Base-by-base conservation (phyloP, 2,888 invertebrate genomes). In the Pantelozetes paolii region DNA sequence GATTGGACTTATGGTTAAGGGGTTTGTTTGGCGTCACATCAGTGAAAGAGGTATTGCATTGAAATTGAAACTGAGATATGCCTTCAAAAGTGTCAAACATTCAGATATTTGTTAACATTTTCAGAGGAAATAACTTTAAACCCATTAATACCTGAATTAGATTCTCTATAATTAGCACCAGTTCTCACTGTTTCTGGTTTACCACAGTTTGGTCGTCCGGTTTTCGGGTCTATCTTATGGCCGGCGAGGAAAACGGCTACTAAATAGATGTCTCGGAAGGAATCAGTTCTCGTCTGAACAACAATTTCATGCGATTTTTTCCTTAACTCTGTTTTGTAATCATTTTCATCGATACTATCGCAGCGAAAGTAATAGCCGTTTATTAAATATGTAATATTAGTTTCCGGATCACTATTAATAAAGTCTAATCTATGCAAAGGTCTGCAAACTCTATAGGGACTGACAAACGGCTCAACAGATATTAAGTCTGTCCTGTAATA, bases 1-100 rank as follows among this genome's bases (percentile, higher is more conserved):
- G 23, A 18, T 42, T 20, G 23, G 15, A 20, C 8, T 36, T 69
- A 6, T 2, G n/a, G 9, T 69, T 28, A 15, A 15, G 8, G 5
- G 45, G 2, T 69, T 45, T 1, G 9, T 69, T 69, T 45, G 69
- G 69, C 1, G 69, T 69, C 9, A 69, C 28, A 69, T 69, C 69
- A 69, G 28, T 69, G 45, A 69, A 69, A 1, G 69, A 45, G 13
- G 42, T 45, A 26, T 69, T 69, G 45, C 69, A 69, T 28, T 69
- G 69, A 13, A 45, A 42, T 15, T 69, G 69, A 45, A 9, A 69
- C 15, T 69, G 69, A 28, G 42, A 23, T 30, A 36, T 64, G 20
- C 64, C 64, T 36, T 36, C 5, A 36, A 36, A 36, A 8, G 36
- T n/a, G n/a, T n/a, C n/a, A n/a, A n/a, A n/a, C n/a, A n/a, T n/a